phyloP scores from a whole-genome alignment of 1,140 invertebrate species.

The Drosophila tropicalis region DNA sequence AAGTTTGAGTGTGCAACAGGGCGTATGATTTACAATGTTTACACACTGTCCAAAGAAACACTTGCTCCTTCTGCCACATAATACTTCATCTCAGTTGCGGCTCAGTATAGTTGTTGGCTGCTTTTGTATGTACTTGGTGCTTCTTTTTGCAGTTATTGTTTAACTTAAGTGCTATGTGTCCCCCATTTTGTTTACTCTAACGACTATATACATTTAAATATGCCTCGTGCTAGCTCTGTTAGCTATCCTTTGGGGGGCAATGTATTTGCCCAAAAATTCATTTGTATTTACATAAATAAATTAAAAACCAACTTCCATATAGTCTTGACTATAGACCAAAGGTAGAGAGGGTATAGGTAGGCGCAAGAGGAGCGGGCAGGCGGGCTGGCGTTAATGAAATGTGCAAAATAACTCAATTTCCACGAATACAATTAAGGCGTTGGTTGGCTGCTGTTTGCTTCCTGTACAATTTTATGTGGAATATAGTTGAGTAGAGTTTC shows the following conservation, averaged over 20 bases:
- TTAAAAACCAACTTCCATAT: slow-evolving; percentile 47
- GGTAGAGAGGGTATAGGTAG: background rate
- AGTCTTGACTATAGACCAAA: background rate
- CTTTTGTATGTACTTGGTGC: slow-evolving; percentile 28
- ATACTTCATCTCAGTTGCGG: slow-evolving; percentile 9
- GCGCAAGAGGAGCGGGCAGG: background rate
- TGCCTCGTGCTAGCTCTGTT: slow-evolving; percentile 15
- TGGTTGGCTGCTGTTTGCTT: slow-evolving; percentile 17
- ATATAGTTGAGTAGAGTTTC: slow-evolving; percentile 1
- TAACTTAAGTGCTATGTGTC: slow-evolving; percentile 24
- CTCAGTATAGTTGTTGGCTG: background rate
- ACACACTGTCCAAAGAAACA: slow-evolving; percentile 30
- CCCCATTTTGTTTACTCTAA: slow-evolving; percentile 49
- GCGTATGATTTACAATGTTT: slow-evolving; percentile 75
- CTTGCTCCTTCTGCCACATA: slow-evolving; percentile 2
- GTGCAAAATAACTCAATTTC: slow-evolving; percentile 70
- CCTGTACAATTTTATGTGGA: slow-evolving; percentile 15
- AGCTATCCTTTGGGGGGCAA: slow-evolving; percentile 39
- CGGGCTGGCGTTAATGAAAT: slow-evolving; percentile 43
- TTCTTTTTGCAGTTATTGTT: slow-evolving; percentile 34
- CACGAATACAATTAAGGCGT: slow-evolving; percentile 61
- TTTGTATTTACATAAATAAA: slow-evolving; percentile 73
- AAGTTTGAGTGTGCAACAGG: slow-evolving; percentile 41
- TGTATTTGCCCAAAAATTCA: slow-evolving; percentile 17
- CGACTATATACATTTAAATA: slow-evolving; percentile 34